These are phyloP conservation scores for Rhabdomys dilectus DNA, from an alignment of 2,113 vertebrate species.

Conservation along the genomic window DNA sequence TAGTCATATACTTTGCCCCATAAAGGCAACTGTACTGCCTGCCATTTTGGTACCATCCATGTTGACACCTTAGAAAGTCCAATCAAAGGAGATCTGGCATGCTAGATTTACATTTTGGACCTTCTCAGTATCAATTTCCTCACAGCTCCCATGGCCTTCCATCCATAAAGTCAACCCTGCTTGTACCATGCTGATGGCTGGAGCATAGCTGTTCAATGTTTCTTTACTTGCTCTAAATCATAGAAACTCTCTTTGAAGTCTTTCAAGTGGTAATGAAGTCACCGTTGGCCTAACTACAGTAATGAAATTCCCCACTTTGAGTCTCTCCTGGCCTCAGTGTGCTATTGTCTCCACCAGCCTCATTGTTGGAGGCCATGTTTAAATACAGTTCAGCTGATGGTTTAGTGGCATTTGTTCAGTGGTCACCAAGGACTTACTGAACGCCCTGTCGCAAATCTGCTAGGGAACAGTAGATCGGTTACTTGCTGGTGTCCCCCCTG, in stretches of 20 bases:
- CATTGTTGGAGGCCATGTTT: background rate
- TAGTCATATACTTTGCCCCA: background rate
- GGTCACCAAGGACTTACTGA: background rate
- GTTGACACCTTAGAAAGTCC: background rate
- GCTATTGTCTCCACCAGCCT: background rate
- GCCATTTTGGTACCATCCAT: background rate
- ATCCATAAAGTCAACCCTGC: background rate
- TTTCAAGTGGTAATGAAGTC: conserved; percentile 9
- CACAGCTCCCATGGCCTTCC: background rate
- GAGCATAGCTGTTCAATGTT: background rate
- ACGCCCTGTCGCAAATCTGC: background rate
- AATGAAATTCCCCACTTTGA: background rate
- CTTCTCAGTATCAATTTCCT: background rate
- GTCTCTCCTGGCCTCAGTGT: background rate
- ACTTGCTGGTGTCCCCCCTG: background rate
- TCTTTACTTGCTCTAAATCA: background rate
- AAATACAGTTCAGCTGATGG: background rate
- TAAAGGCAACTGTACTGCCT: background rate
- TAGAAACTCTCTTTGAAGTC: background rate
- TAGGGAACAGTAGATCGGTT: background rate
- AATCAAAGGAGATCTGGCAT: background rate
- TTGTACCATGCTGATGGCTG: background rate
- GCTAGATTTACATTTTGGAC: background rate
- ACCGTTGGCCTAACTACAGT: background rate
- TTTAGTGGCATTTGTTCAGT: background rate